Conservation (phyloP, 2,888 invertebrate species). For the Mellilla xanthometata region DNA sequence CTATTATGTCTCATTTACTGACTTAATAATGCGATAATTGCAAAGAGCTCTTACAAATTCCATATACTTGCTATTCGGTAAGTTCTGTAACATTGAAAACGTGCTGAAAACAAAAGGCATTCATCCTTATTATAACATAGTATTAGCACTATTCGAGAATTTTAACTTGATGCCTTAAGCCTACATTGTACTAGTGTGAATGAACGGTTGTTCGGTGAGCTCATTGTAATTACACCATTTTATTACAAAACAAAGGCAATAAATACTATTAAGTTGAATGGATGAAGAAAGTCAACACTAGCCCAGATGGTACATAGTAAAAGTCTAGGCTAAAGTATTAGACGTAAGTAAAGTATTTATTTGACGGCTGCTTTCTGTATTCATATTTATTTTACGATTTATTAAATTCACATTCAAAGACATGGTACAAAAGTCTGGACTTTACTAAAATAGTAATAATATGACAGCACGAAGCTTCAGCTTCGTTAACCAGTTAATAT, state of each 20-base stretch:
- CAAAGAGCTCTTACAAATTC: conserved; percentile 40
- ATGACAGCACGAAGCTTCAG: too few relatives aligned
- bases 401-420: too few relatives aligned
- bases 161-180: conserved; percentile 7
- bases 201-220: conserved; percentile 15
- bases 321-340: too few relatives aligned
- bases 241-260: conserved; percentile 15
- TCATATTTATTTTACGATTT: too few relatives aligned
- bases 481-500: too few relatives aligned
- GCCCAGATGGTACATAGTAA: not conserved
- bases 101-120: conserved; percentile 18
- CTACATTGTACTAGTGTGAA: conserved; percentile 9
- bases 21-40: conserved; percentile 49
- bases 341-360: too few relatives aligned
- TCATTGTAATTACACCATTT: conserved; percentile 18
- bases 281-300: conserved; percentile 9
- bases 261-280: conserved; percentile 12
- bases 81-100: conserved; percentile 33
- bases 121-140: conserved; percentile 4
- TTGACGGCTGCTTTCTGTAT: too few relatives aligned
- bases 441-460: too few relatives aligned
- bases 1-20: conserved; percentile 39
- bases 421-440: too few relatives aligned
- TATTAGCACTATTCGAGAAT: conserved; percentile 1
- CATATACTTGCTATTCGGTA: conserved; percentile 31